Percentiles rank a stretch among this genome's conserved stretches.
phyloP scores from a whole-genome alignment of 2,113 vertebrate species.

The Pachycephala philippinensis region DNA sequence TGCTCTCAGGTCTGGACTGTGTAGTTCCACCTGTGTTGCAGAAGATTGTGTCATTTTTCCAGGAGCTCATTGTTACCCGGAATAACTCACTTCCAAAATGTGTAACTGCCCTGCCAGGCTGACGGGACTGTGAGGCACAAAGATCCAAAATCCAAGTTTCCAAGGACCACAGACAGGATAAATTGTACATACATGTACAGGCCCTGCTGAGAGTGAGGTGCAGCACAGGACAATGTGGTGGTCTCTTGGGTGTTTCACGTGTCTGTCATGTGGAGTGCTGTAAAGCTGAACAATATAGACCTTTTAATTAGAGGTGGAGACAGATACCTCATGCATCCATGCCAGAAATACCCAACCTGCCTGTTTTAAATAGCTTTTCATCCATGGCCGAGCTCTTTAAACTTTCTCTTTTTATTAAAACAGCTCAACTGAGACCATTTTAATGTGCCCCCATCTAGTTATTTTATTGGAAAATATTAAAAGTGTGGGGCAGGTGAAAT shows the following conservation, averaged over 20 bases:
- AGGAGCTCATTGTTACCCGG: neutral
- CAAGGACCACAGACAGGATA: neutral
- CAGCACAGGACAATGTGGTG: neutral
- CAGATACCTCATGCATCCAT: slow-evolving; percentile 35
- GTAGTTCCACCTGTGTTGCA: neutral
- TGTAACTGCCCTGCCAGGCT: neutral
- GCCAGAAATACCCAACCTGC: slow-evolving; percentile 49
- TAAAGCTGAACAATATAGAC: slow-evolving; percentile 42
- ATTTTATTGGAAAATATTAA: slow-evolving; percentile 64
- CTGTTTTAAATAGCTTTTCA: slow-evolving; percentile 65
- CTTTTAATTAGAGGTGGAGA: slow-evolving; percentile 63
- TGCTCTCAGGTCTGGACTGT: neutral
- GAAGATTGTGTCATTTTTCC: neutral
- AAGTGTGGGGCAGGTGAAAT: slow-evolving; percentile 52
- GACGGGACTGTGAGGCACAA: neutral
- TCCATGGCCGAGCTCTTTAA: slow-evolving; percentile 64
- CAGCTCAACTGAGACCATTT: slow-evolving; percentile 66
- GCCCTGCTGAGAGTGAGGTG: neutral
- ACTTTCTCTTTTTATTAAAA: slow-evolving; percentile 68
- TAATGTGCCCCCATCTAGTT: slow-evolving; percentile 59
- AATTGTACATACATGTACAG: accelerated
- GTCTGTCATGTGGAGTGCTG: neutral
- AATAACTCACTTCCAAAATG: neutral
- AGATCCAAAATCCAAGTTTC: neutral
- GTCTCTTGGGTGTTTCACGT: neutral